Evolutionary conservation across 2,113 vertebrate genomes (phyloP).

Genomic region (Cyprinodon tularosa): DNA sequence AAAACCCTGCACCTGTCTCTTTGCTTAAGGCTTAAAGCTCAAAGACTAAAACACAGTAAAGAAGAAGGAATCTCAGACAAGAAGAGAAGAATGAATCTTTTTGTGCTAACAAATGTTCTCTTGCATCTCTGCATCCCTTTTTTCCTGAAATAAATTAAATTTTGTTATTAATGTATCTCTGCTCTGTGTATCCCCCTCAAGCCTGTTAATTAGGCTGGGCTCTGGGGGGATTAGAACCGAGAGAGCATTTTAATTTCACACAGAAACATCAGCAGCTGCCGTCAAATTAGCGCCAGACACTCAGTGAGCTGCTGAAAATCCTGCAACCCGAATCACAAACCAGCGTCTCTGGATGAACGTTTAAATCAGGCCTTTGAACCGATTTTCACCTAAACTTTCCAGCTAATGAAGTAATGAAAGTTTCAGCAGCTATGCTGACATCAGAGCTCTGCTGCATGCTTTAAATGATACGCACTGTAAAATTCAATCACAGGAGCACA

Average conservation of each 20-base stretch:
- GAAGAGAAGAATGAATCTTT: neutral
- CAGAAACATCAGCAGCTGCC: constrained; percentile 61
- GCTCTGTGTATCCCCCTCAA: constrained; percentile 18
- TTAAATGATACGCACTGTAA: neutral
- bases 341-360: neutral
- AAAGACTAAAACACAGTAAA: neutral
- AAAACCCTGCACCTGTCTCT: neutral
- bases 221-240: constrained; percentile 55
- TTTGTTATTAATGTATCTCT: constrained; percentile 65
- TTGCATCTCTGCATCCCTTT: constrained; percentile 14
- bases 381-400: neutral
- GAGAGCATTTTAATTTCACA: constrained; percentile 58
- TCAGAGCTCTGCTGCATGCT: neutral
- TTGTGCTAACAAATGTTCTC: constrained; percentile 9
- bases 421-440: neutral
- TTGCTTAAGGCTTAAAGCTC: neutral
- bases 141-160: constrained; percentile 41
- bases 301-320: neutral
- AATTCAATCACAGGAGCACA: too few species aligned
- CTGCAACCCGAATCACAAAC: neutral
- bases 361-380: neutral
- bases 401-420: neutral
- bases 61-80: neutral
- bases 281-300: constrained; percentile 29
- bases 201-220: constrained; percentile 59